Base-by-base conservation (phyloP, 2,888 invertebrate species). In the Megamerina dolium region DNA sequence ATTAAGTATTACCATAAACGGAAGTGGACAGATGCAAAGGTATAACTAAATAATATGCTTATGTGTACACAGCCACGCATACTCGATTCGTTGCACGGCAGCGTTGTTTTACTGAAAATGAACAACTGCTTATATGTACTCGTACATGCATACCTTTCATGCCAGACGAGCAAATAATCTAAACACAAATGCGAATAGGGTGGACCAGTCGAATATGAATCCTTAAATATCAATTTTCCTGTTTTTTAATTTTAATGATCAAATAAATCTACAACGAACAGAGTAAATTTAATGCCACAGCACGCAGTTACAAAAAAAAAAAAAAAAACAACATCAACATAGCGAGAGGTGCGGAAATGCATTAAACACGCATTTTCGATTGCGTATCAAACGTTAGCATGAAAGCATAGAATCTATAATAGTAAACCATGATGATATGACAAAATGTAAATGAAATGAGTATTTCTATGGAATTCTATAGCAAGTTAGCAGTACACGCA, bases 1-100 rank as follows among this genome's bases (percentile, higher is more conserved):
- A 23, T 8, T 10, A 6, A 23, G 10, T 8, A 23, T 10, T 8
- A 23, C 10, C 6, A 6, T 16, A 37, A 43, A 19, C 37, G 43
- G 43, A 61, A 63, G 53, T 58, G 64, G 62, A 64, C 64, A 64
- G 64, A 64, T 64, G 64, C 63, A 61, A 49, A 39, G n/a, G 36
- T n/a, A 39, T 12, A 12, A 4, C 30, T 13, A 35, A 35, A 36
- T 41, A 34, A 16, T 19, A 18, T 19, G 32, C 32, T 3, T 13
- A 13, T 16, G 18, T 14, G 16, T 34, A 17, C 34, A 40, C n/a
- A 36, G 10, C 23, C 36, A 19, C 27, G 8, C 40, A 30, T 30
- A 21, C 21, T 10, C 12, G 6, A 29, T 40, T 26, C 29, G 19
- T 26, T 33, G 21, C 19, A 3, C 13, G 34, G 23, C 20, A 31